A percentile compares a stretch with the other conserved stretches of the same genome.
These are phyloP conservation scores for Cyprinodon tularosa DNA, from an alignment of 2,113 vertebrate genomes.

Conservation along the genomic window DNA sequence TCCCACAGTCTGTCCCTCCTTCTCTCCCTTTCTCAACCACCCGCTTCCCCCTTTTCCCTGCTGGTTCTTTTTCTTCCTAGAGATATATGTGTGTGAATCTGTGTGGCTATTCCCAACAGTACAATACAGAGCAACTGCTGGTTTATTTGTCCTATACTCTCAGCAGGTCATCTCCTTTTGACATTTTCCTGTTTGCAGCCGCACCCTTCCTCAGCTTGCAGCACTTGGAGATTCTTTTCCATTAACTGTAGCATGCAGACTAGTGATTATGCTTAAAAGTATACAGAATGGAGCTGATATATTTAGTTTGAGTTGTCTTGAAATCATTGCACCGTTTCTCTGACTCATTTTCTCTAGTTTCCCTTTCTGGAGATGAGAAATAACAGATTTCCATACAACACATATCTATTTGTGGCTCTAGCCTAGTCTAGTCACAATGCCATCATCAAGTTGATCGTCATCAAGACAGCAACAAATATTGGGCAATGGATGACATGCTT, in stretches of 20 bases:
- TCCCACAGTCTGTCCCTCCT: constrained; percentile 57
- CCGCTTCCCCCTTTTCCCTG: constrained; percentile 49
- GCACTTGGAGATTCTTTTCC: constrained; percentile 9
- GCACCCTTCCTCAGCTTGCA: constrained; percentile 34
- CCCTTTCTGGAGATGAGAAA: constrained; percentile 52
- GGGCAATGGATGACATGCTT: constrained; percentile 40
- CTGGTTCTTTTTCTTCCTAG: constrained; percentile 44
- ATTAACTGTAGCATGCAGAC: constrained; percentile 23
- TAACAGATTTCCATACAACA: constrained; percentile 49
- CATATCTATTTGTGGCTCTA: constrained; percentile 62
- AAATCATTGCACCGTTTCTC: constrained; percentile 37
- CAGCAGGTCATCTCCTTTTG: constrained; percentile 27
- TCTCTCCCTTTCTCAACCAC: constrained; percentile 45
- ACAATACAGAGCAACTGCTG: constrained; percentile 31
- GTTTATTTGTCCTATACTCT: constrained; percentile 54
- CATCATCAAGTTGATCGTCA: constrained; percentile 32
- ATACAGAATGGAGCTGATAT: constrained; percentile 30
- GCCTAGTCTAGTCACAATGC: constrained; percentile 43
- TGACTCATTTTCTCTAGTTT: constrained; percentile 68
- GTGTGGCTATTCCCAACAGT: constrained; percentile 32
- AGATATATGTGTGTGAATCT: constrained; percentile 28
- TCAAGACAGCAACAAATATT: constrained; percentile 37
- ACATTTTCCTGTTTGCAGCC: constrained; percentile 30
- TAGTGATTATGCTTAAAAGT: constrained; percentile 21
- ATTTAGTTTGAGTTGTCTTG: constrained; percentile 42